phyloP scores from a whole-genome alignment of 2,888 invertebrate genomes.

The Chrysolina haemoptera region DNA sequence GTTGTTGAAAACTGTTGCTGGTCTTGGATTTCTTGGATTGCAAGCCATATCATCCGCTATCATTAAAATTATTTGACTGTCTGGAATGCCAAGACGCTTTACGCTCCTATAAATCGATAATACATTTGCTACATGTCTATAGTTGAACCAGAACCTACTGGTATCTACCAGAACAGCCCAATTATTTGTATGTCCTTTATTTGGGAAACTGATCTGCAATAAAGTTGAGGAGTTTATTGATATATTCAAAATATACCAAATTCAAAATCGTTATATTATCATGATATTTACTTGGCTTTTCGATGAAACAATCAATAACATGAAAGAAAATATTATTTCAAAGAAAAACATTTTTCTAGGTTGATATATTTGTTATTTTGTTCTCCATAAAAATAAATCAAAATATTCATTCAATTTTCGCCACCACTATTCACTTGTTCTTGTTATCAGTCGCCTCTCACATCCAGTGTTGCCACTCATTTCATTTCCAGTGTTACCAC shows the following conservation, averaged over 20 bases:
- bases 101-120: slow-evolving; percentile 98
- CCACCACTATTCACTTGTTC: no score
- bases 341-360: neutral
- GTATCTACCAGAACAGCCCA: slow-evolving; percentile 99
- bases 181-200: slow-evolving; percentile 92
- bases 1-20: slow-evolving; percentile 98
- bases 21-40: slow-evolving; percentile 96
- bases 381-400: no score
- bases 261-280: no score
- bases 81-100: slow-evolving; percentile 98
- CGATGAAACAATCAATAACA: neutral
- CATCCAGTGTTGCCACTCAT: no score
- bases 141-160: slow-evolving; percentile 99
- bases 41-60: slow-evolving; percentile 99
- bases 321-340: neutral
- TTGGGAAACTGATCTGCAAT: slow-evolving; percentile 36
- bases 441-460: no score
- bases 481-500: no score
- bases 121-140: slow-evolving; percentile 99
- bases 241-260: no score
- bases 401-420: neutral
- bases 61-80: slow-evolving; percentile 99
- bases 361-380: no score
- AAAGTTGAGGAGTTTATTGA: neutral
- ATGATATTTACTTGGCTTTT: slow-evolving; percentile 13